These are phyloP conservation scores for Penaeus japonicus DNA, from an alignment of 1,140 invertebrate species.

Conservation along the genomic window DNA sequence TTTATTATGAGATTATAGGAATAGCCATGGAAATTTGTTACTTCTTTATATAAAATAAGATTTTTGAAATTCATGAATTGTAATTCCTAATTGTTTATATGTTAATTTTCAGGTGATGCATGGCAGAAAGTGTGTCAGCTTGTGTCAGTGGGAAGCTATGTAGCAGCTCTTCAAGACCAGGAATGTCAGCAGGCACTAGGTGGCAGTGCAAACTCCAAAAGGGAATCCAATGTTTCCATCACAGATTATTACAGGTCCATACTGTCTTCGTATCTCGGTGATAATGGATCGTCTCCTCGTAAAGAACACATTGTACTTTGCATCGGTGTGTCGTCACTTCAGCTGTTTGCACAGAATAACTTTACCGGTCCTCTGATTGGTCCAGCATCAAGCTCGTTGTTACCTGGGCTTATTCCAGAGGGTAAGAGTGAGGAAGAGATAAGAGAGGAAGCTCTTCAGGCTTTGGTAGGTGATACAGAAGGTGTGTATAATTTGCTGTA, in stretches of 20 bases:
- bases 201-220: neutral
- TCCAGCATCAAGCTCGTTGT: conserved; percentile 45
- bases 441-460: conserved; percentile 42
- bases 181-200: conserved; percentile 41
- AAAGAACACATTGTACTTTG: conserved; percentile 63
- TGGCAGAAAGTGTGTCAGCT: conserved; percentile 13
- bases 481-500: conserved; percentile 54
- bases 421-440: neutral
- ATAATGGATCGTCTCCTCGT: neutral
- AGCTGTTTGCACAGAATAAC: conserved; percentile 81
- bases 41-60: neutral
- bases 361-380: conserved; percentile 76
- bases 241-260: conserved; percentile 17
- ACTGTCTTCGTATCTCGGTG: neutral
- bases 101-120: neutral
- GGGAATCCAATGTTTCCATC: neutral
- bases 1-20: no score
- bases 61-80: neutral
- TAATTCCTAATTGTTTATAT: neutral
- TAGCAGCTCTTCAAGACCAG: conserved; percentile 32
- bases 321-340: conserved; percentile 71
- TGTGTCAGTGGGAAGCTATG: conserved; percentile 49
- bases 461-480: conserved; percentile 51
- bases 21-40: neutral
- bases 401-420: conserved; percentile 28